Evolutionary conservation across 2,888 invertebrate species (phyloP).

Genomic region (Nomada lathburiana): DNA sequence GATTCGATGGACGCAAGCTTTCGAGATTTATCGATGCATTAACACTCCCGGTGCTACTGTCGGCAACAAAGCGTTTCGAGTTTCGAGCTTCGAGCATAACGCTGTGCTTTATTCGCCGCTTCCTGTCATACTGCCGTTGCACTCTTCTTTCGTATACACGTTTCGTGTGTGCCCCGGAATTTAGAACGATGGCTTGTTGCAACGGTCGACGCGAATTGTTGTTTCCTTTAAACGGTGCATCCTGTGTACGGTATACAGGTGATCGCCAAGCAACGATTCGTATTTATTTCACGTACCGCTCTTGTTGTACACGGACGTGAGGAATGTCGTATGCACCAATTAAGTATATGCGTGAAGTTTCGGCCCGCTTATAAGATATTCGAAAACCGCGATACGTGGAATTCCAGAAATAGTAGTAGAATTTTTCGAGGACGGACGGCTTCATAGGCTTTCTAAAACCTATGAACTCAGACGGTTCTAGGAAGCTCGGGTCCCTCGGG

Average conservation of each 20-base stretch:
- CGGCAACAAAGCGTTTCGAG: constrained; percentile 28
- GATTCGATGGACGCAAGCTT: background rate
- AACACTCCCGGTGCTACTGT: constrained; percentile 33
- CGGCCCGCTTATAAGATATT: too few relatives aligned
- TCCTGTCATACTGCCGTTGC: background rate
- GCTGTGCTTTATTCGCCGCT: constrained; percentile 39
- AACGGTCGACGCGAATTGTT: background rate
- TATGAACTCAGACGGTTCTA: background rate
- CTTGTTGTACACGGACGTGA: background rate
- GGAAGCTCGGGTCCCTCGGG: constrained; percentile 39
- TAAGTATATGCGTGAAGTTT: too few relatives aligned
- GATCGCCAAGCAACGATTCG: too few relatives aligned
- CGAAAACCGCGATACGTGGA: too few relatives aligned
- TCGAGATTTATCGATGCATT: constrained; percentile 70
- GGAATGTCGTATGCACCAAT: too few relatives aligned
- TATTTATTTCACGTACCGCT: background rate
- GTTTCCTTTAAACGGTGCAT: background rate
- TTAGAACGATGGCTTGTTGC: background rate
- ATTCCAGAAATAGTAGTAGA: too few relatives aligned
- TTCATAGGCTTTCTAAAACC: background rate
- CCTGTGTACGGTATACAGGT: too few relatives aligned
- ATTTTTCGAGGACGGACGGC: background rate
- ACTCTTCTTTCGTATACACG: constrained; percentile 8
- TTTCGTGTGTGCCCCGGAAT: background rate
- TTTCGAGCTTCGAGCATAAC: background rate